Conservation (phyloP, 2,888 invertebrate species). For the Eupeodes latifasciatus region DNA sequence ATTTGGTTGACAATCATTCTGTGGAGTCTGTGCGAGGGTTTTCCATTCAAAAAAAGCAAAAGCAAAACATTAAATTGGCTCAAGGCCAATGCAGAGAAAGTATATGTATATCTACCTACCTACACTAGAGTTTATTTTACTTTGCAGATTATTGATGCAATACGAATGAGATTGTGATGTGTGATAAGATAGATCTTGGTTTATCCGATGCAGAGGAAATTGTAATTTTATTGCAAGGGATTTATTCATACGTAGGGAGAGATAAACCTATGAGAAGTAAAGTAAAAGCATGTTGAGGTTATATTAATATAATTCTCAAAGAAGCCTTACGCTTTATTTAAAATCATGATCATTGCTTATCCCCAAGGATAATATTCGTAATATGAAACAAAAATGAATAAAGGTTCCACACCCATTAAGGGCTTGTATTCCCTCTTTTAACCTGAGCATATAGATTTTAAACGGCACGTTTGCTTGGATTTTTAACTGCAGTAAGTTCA, state of each 20-base stretch:
- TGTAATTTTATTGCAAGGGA: neutral
- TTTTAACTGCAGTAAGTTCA: too few relatives aligned
- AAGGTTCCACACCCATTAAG: too few relatives aligned
- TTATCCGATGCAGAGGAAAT: slow-evolving; percentile 3
- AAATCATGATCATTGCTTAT: slow-evolving; percentile 1
- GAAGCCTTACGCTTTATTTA: neutral
- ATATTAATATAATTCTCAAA: slow-evolving; percentile 9
- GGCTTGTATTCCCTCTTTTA: too few relatives aligned
- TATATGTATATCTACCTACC: neutral
- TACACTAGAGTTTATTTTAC: neutral
- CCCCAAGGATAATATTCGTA: neutral
- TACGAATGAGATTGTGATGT: neutral
- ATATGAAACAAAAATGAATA: too few relatives aligned
- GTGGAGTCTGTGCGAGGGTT: slow-evolving; percentile 36
- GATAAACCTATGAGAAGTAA: neutral
- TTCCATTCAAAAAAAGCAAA: neutral
- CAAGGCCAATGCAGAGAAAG: slow-evolving; percentile 69
- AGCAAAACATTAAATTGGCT: slow-evolving; percentile 43
- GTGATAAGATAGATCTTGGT: slow-evolving; percentile 1
- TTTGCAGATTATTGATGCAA: slow-evolving; percentile 41
- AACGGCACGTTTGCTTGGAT: too few relatives aligned
- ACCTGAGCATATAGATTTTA: too few relatives aligned
- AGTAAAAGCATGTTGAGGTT: neutral
- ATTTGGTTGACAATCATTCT: slow-evolving; percentile 38
- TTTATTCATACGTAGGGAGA: neutral